phyloP scores from a whole-genome alignment of 2,113 vertebrate species.

The Antidorcas marsupialis region DNA sequence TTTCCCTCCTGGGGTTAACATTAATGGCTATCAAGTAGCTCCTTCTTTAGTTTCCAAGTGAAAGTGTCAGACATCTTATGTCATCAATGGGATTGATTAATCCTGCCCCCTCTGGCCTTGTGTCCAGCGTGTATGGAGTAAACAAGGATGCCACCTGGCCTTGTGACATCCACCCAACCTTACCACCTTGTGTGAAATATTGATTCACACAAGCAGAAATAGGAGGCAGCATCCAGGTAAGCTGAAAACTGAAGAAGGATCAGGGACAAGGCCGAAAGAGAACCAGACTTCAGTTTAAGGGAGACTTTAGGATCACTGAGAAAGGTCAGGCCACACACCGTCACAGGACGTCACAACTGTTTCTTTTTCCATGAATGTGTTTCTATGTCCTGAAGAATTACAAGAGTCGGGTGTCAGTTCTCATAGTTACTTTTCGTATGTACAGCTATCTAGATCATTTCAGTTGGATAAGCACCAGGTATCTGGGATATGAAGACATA shows the following conservation, averaged over 20 bases:
- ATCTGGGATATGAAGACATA: too few species aligned
- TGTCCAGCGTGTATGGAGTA: rapidly evolving
- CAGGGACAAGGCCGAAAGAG: not conserved
- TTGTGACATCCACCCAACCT: rapidly evolving
- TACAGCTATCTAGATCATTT: not conserved
- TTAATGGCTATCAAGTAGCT: not conserved
- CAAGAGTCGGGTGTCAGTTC: rapidly evolving
- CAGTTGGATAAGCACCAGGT: not conserved
- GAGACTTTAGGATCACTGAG: not conserved
- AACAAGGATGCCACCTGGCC: rapidly evolving
- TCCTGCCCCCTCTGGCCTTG: not conserved
- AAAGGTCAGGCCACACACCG: not conserved
- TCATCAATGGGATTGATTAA: not conserved
- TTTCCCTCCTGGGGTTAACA: not conserved
- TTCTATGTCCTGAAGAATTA: rapidly evolving
- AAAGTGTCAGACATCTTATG: too few species aligned
- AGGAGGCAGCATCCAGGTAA: not conserved
- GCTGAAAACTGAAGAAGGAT: not conserved
- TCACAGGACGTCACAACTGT: rapidly evolving
- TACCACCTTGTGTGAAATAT: not conserved
- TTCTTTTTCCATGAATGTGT: not conserved
- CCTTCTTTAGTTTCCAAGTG: not conserved
- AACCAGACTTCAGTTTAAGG: not conserved
- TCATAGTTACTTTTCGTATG: not conserved
- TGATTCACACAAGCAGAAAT: not conserved